Evolutionary conservation across 2,888 invertebrate species (phyloP).

Genomic region (Ephialtes manifestator): DNA sequence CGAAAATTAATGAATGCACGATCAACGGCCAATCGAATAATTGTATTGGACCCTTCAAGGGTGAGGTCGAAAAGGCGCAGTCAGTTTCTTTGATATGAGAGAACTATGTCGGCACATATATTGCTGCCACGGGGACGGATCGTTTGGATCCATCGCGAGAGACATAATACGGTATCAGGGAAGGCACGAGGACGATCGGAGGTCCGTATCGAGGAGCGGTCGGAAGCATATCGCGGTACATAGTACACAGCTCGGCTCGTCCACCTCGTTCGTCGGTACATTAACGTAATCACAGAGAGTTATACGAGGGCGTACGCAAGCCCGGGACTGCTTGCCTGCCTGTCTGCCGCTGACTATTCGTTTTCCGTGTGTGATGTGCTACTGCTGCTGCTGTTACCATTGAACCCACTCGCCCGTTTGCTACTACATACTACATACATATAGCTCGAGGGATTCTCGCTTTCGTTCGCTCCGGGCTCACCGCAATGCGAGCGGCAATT

Average conservation of each 20-base stretch:
- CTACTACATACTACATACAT: conserved; percentile 22
- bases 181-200: conserved; percentile 11
- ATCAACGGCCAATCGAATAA: conserved; percentile 28
- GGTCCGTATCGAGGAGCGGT: conserved; percentile 29
- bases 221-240: conserved; percentile 23
- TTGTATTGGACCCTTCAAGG: background rate
- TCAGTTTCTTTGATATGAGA: background rate
- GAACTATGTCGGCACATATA: background rate
- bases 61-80: background rate
- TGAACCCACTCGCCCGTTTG: conserved; percentile 47
- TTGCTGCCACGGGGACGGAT: background rate
- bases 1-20: too few relatives aligned
- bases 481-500: background rate
- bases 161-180: conserved; percentile 7
- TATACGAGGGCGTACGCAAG: conserved; percentile 57
- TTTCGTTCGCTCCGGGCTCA: conserved; percentile 18
- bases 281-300: conserved; percentile 76
- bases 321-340: conserved; percentile 32
- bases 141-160: background rate
- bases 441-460: conserved; percentile 18
- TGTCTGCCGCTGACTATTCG: conserved; percentile 59
- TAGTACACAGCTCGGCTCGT: conserved; percentile 24
- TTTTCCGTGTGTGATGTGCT: conserved; percentile 50
- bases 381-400: background rate
- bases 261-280: conserved; percentile 71